Percentiles rank a stretch among this genome's conserved stretches.
Evolutionary conservation across 2,888 invertebrate species (phyloP).

Genomic region (Seladonia tumulorum): DNA sequence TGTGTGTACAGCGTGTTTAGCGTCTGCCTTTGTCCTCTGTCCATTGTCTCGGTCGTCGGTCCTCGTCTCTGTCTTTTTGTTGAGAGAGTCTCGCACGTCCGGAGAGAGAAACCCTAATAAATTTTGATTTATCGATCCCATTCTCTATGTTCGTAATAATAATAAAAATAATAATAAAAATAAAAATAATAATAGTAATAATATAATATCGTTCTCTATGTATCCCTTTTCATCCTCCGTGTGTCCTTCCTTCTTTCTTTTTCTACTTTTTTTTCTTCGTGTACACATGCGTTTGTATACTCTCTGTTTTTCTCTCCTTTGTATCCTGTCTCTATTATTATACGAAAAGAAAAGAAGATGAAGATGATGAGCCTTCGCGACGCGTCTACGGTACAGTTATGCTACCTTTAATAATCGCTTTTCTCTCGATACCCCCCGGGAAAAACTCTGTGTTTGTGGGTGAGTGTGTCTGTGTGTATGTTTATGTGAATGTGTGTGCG

Average conservation of each 20-base stretch:
- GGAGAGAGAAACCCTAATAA: conserved; percentile 53
- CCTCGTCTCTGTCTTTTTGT: neutral
- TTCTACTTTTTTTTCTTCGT: conserved; percentile 6
- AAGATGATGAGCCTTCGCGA: conserved; percentile 31
- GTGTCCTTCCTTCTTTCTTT: neutral
- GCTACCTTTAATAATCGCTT: conserved; percentile 9
- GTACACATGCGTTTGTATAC: neutral
- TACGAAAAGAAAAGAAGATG: conserved; percentile 34
- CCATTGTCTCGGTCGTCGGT: neutral
- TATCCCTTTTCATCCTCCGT: neutral
- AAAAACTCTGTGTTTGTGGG: neutral
- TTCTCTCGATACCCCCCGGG: conserved; percentile 24
- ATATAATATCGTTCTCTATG: neutral
- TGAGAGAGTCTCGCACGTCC: conserved; percentile 28
- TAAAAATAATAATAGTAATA: too few species aligned
- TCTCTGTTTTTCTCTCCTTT: neutral
- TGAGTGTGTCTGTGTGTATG: neutral
- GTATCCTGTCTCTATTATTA: conserved; percentile 9
- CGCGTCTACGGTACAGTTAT: conserved; percentile 10
- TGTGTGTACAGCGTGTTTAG: neutral
- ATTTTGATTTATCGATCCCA: conserved; percentile 57
- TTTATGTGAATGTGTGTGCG: neutral
- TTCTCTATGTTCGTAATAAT: conserved; percentile 7
- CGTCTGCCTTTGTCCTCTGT: neutral
- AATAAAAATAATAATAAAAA: neutral